Evolutionary conservation across 2,113 vertebrate species (phyloP).

Genomic region (Siniperca knerii): DNA sequence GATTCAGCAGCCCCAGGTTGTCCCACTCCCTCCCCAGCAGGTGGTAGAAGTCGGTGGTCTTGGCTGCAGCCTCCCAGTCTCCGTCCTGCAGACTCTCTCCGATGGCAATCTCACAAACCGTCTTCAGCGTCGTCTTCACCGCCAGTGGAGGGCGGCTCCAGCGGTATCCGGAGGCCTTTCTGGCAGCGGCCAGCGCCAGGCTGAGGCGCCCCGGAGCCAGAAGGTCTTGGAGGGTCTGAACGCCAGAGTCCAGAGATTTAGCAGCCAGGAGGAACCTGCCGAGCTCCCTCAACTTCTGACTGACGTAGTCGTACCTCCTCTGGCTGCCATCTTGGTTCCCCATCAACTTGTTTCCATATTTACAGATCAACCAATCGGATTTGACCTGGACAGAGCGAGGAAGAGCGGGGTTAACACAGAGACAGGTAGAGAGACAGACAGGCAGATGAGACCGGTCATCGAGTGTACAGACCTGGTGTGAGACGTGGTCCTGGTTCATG

Average conservation of each 20-base stretch:
- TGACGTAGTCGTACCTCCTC: constrained; percentile 66
- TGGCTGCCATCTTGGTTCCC: constrained; percentile 56
- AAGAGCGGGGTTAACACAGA: not conserved
- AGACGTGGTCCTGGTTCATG: constrained; percentile 72
- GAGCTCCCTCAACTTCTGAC: constrained; percentile 70
- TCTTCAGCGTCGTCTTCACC: constrained; percentile 57
- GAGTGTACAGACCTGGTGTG: constrained; percentile 63
- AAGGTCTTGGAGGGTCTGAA: constrained; percentile 63
- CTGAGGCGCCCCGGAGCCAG: constrained; percentile 53
- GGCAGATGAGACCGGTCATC: not conserved
- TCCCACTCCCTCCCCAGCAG: constrained; percentile 69
- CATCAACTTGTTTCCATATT: constrained; percentile 70
- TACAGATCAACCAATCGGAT: constrained; percentile 75
- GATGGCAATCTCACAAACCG: constrained; percentile 65
- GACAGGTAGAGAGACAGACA: constrained; percentile 1
- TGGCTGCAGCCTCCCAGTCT: constrained; percentile 68
- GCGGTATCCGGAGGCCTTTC: constrained; percentile 47
- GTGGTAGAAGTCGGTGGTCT: constrained; percentile 70
- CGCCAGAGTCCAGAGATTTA: constrained; percentile 51
- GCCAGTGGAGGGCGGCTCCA: constrained; percentile 61
- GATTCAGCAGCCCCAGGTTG: constrained; percentile 32
- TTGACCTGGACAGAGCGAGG: constrained; percentile 57
- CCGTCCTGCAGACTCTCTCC: constrained; percentile 66
- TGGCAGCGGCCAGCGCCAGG: constrained; percentile 52
- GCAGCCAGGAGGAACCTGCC: constrained; percentile 65